Evolutionary conservation across 2,113 vertebrate species (phyloP), one percentile per base, ranked within the genome.

Genomic region (Gnathochromis pfefferi): DNA sequence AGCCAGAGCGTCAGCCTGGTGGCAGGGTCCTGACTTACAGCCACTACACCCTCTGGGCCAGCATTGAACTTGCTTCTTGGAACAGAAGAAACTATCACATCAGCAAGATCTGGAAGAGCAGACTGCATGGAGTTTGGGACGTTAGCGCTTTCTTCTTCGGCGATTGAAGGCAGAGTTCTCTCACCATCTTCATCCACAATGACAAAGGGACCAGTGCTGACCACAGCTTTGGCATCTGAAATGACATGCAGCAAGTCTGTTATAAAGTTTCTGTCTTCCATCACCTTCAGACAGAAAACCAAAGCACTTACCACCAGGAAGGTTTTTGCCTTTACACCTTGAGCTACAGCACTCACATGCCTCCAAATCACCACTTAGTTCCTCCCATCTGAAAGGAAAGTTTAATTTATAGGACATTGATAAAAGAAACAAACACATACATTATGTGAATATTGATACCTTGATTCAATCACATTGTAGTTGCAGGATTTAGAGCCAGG

Each of bases 311-410:
- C 95, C 92, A 17, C 51, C 75, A 60, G 70, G 13, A 8, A 63
- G 23, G 31, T 58, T 58, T 10, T 81, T 86, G 19, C 90, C 85
- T 91, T 87, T 91, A 87, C 96, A 96, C 57, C 84, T 92, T 47
- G 89, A 90, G 4, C 40, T 90, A 83, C 96, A 96, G 92, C 96
- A 96, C 4, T 85, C 17, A 0, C 95, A 96, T 4, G 94, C 92
- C 3, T 88, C 26, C 3, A 79, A 33, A 31, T 91, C 63, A 3
- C 92, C 94, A 89, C 79, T 60, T 2, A 96, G 19, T 4, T 95
- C 95, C 49, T 95, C 86, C 96, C 96, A 96, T 16, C 95, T 96
- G 80, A 51, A 68, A 89, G 21, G 3, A 23, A n/a, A 38, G 2
- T 21, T 3, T 31, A 4, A 51, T 47, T 47, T 40, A 23, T 4